phyloP scores from a whole-genome alignment of 2,797 vertebrate genomes.

The Oreonectes daqikongensis region DNA sequence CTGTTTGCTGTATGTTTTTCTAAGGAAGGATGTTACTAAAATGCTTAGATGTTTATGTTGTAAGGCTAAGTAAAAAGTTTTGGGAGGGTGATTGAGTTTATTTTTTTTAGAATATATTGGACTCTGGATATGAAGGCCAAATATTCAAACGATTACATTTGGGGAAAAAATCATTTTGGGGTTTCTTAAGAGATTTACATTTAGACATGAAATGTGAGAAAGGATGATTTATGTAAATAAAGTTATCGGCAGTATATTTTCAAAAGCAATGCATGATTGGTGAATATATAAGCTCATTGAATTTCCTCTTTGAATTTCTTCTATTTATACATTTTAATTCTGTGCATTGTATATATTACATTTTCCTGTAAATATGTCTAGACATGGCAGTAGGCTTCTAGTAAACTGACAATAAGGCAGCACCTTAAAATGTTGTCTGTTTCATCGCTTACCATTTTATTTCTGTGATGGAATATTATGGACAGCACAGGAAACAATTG shows the following conservation, averaged over 20 bases:
- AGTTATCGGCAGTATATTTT: too few species aligned
- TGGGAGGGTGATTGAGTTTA: not conserved
- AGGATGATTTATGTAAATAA: too few species aligned
- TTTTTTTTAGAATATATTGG: not conserved
- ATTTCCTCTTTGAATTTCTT: not conserved
- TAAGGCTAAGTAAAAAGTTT: not conserved
- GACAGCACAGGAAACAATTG: not conserved
- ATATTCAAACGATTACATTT: too few species aligned
- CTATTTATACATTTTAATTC: not conserved
- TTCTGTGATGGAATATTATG: not conserved
- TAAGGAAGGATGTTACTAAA: slow-evolving; percentile 41
- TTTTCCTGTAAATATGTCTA: not conserved
- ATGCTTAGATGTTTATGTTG: slow-evolving; percentile 27
- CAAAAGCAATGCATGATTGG: too few species aligned
- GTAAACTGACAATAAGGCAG: too few species aligned
- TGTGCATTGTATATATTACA: not conserved
- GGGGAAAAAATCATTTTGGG: too few species aligned
- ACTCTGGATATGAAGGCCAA: too few species aligned
- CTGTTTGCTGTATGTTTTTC: slow-evolving; percentile 54
- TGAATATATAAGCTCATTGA: too few species aligned
- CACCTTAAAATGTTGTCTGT: too few species aligned
- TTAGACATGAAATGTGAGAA: too few species aligned
- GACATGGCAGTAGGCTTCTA: too few species aligned
- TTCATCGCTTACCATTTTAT: not conserved
- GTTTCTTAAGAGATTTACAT: too few species aligned